phyloP scores from a whole-genome alignment of 30 jellyfish, hydroid and myxozoan species.

The Pelagia noctiluca region DNA sequence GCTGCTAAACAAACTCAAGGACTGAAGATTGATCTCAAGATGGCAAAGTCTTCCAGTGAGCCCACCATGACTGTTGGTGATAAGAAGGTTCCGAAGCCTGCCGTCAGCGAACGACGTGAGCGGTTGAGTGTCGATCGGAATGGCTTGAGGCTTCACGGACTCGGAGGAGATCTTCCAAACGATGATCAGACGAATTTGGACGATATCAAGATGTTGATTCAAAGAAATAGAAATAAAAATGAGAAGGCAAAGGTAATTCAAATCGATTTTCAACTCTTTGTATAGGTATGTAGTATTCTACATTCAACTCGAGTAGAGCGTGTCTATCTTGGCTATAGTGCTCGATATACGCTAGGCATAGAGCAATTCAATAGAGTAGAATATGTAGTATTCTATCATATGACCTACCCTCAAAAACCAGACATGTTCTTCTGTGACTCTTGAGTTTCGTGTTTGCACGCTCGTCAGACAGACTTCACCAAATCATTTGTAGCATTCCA shows the following conservation, averaged over 20 bases:
- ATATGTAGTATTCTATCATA: too few species aligned
- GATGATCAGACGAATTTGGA: conserved; percentile 1
- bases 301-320: too few species aligned
- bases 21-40: conserved; percentile 43
- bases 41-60: conserved; percentile 32
- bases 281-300: not conserved
- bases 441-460: too few species aligned
- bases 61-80: conserved; percentile 13
- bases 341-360: too few species aligned
- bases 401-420: too few species aligned
- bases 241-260: conserved; percentile 13
- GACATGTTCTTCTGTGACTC: too few species aligned
- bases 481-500: too few species aligned
- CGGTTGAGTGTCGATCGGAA: not conserved
- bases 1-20: conserved; percentile 42
- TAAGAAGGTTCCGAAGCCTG: not conserved
- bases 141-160: conserved; percentile 41
- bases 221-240: not conserved
- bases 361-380: too few species aligned
- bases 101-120: not conserved
- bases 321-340: too few species aligned
- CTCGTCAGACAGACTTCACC: too few species aligned
- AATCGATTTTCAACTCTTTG: not conserved
- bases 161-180: conserved; percentile 31
- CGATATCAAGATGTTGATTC: conserved; percentile 30